Base-by-base conservation (phyloP, 2,888 invertebrate species). In the Tryphoninae sp. region DNA sequence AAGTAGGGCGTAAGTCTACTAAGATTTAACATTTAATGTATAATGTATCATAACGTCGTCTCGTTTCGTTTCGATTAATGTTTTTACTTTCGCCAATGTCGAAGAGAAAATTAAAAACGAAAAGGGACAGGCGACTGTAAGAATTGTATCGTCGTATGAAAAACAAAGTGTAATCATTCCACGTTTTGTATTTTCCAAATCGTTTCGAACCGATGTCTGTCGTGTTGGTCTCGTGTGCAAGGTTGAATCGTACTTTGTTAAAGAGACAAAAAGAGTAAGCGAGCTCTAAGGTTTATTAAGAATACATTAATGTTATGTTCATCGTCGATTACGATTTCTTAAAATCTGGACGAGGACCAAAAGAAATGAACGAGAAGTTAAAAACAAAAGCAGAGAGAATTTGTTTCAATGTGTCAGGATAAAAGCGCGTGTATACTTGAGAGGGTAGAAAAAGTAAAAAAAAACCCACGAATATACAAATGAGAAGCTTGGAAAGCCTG, bases 1-100 rank as follows among this genome's bases (percentile, higher is more conserved):
- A 88, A 87, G 85, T 88, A 89, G 87, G 87, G 86, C 86, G 76
- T 90, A 89, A 88, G 88, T 87, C 88, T 87, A 87, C 87, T 61
- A 45, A 88, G 85, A 86, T 84, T 33, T 87, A 71, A 85, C 86
- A 85, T 87, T 86, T 88, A 87, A 84, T 85, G 83, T 87, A 86
- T 85, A 84, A 80, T 81, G 82, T 83, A 84, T 59, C 68, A 83
- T 81, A 85, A 85, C 55, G 73, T 84, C 72, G 64, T 13, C 53
- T 65, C 53, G 67, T 79, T 81, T 78, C 45, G 79, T 83, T 82
- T 33, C 6, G 6, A 33, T 33, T 4, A 33, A 16, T 45, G 53
- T 76, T 82, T 68, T 33, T 69, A 19, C 40, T 45, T 59, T 58
- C 11, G 45, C 33, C 26, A 53, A 71, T 58, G 73, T 65, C 64